phyloP scores from a whole-genome alignment of 2,888 invertebrate species.

The Athalia rosae region DNA sequence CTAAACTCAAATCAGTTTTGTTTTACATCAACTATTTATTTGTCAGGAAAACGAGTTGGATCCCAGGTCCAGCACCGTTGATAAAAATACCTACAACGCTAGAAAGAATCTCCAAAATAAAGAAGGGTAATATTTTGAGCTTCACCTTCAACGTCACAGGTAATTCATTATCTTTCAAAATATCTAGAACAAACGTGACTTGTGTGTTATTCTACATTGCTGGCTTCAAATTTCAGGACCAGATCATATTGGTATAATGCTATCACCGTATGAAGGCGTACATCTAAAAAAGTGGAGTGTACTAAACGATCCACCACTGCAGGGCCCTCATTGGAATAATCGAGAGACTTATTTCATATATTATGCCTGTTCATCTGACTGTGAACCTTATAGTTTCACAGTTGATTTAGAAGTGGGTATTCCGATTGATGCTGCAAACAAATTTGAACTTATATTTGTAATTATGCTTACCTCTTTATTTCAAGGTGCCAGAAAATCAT shows the following conservation, averaged over 20 bases:
- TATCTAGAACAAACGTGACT: conserved; percentile 3
- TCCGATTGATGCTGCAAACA: neutral
- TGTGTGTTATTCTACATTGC: neutral
- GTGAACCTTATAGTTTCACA: conserved; percentile 77
- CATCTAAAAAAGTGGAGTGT: conserved; percentile 78
- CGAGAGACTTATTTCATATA: conserved; percentile 82
- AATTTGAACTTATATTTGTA: neutral
- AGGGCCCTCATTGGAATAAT: conserved; percentile 76
- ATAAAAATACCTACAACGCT: conserved; percentile 75
- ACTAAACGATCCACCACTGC: conserved; percentile 75
- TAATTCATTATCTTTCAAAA: conserved; percentile 58
- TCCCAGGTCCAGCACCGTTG: conserved; percentile 76
- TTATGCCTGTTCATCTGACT: conserved; percentile 79
- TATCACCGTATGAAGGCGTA: conserved; percentile 78
- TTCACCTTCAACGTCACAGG: conserved; percentile 76
- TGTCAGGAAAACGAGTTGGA: conserved; percentile 77
- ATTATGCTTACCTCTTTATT: conserved; percentile 43
- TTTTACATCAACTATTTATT: neutral
- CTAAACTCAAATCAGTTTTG: neutral
- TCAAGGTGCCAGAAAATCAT: conserved; percentile 70
- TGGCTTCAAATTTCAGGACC: conserved; percentile 75
- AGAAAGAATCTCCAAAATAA: conserved; percentile 72
- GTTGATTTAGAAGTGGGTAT: conserved; percentile 78
- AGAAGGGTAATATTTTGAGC: conserved; percentile 69
- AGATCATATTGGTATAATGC: conserved; percentile 80